Conservation (phyloP, 2,888 invertebrate species). For the Ceriagrion tenellum region DNA sequence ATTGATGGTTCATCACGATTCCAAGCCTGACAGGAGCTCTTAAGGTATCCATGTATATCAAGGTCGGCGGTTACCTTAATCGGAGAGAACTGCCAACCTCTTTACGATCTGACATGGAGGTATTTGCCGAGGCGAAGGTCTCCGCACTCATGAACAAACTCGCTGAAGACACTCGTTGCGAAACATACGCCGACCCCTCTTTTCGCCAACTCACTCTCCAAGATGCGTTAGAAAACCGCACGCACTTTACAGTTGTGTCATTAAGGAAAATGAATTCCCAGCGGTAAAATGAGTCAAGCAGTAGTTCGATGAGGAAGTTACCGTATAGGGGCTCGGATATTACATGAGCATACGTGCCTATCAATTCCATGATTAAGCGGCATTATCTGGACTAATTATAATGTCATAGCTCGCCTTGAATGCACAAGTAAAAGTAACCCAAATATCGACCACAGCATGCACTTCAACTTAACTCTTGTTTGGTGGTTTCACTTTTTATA, state of each 20-base stretch:
- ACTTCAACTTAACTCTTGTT: no score
- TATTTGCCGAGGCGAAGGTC: background rate
- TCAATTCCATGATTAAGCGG: no score
- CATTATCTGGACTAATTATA: no score
- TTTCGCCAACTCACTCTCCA: background rate
- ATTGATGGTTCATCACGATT: slow-evolving; percentile 46
- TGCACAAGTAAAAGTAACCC: no score
- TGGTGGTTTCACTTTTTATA: no score
- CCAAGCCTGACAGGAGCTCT: background rate
- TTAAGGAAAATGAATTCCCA: background rate
- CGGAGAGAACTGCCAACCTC: slow-evolving; percentile 3
- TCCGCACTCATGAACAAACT: slow-evolving; percentile 2
- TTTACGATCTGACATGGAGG: background rate
- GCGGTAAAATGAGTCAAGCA: background rate
- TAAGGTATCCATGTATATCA: slow-evolving; percentile 53
- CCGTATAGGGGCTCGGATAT: no score
- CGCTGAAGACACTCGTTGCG: background rate
- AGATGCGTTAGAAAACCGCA: background rate
- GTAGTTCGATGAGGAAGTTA: background rate
- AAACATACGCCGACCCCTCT: background rate
- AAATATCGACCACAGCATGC: no score
- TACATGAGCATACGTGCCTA: no score
- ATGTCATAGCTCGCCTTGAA: no score
- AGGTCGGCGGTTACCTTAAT: slow-evolving; percentile 27
- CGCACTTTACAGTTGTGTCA: background rate